phyloP scores from a whole-genome alignment of 2,113 vertebrate species.

The Pongo abelii region DNA sequence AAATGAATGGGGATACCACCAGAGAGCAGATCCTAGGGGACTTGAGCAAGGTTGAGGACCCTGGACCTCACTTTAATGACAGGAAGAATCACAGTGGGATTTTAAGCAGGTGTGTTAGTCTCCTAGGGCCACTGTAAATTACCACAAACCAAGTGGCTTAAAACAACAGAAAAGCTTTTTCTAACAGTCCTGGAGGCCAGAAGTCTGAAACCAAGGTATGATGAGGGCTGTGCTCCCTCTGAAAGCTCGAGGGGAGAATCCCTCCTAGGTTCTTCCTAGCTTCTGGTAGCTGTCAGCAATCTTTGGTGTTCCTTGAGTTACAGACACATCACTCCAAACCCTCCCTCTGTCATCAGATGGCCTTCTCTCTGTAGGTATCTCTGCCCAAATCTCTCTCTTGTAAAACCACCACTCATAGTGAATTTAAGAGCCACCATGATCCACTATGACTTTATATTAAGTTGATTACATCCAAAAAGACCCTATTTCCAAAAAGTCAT shows the following conservation, averaged over 20 bases:
- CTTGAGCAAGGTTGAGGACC: neutral
- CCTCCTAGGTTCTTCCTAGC: neutral
- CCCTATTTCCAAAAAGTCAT: neutral
- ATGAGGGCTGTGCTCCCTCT: rapidly evolving
- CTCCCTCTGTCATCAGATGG: too few species aligned
- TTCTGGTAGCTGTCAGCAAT: neutral
- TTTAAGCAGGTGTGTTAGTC: neutral
- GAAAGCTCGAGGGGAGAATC: neutral
- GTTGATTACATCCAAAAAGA: neutral
- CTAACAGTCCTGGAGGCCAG: neutral
- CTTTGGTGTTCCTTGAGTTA: neutral
- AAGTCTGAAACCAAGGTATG: neutral
- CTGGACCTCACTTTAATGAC: neutral
- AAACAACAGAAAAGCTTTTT: neutral
- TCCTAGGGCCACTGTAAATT: neutral
- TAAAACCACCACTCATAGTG: neutral
- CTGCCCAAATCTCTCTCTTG: neutral
- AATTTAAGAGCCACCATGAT: neutral
- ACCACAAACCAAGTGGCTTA: neutral
- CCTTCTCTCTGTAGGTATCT: neutral
- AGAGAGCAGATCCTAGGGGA: neutral
- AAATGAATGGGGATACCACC: neutral
- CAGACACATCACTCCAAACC: too few species aligned
- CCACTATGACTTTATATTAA: neutral
- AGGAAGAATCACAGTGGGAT: neutral